These are phyloP conservation scores for Euschistus heros DNA, from an alignment of 1,140 invertebrate genomes.

Conservation along the genomic window DNA sequence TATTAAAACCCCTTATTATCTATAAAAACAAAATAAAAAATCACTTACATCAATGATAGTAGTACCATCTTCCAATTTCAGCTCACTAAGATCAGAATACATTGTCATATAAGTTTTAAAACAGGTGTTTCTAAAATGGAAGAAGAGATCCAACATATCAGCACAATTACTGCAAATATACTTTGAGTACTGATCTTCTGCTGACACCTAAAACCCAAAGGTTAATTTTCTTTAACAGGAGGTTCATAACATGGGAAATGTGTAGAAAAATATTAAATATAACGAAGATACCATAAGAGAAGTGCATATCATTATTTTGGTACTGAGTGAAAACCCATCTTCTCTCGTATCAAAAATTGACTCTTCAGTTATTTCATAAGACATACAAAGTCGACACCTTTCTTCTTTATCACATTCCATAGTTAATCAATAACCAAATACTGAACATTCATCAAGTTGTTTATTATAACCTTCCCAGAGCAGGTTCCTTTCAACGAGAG, in stretches of 20 bases:
- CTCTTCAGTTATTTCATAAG: neutral
- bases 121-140: constrained; percentile 9
- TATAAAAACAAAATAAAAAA: no score
- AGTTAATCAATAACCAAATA: neutral
- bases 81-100: neutral
- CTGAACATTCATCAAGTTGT: no score
- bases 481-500: no score
- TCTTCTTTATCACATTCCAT: constrained; percentile 1
- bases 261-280: neutral
- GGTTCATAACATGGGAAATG: neutral
- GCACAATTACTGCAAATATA: constrained; percentile 16
- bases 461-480: no score
- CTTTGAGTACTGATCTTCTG: constrained; percentile 4
- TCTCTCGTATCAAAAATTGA: constrained; percentile 3
- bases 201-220: neutral
- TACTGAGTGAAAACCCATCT: neutral
- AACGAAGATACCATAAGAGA: neutral
- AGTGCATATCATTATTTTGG: constrained; percentile 17
- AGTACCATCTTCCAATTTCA: no score
- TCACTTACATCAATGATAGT: no score
- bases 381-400: constrained; percentile 9
- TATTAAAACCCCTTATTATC: no score
- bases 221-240: neutral
- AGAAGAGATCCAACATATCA: constrained; percentile 9
- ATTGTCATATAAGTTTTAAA: constrained; percentile 11